Conservation (phyloP, 2,113 vertebrate species). For the Typhlomys cinereus region DNA sequence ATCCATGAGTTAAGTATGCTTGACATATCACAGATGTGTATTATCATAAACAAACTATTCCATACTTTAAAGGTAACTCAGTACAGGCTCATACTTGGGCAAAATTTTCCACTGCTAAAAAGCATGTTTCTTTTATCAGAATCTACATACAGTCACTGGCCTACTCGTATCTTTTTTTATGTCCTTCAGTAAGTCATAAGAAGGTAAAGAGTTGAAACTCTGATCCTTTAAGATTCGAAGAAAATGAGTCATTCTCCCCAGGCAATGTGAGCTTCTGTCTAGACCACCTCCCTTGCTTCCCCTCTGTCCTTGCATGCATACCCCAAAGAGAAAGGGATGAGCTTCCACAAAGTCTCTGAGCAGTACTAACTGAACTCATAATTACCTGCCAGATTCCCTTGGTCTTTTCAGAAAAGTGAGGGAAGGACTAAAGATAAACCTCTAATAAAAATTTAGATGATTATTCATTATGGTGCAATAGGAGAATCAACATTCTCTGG, state of each 20-base stretch:
- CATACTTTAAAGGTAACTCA: not conserved
- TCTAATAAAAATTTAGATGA: constrained; percentile 68
- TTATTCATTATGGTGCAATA: constrained; percentile 56
- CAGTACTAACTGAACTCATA: constrained; percentile 43
- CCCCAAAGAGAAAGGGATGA: constrained; percentile 15
- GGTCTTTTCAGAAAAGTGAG: constrained; percentile 56
- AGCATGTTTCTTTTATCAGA: constrained; percentile 35
- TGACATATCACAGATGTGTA: not conserved
- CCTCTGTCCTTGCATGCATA: constrained; percentile 24
- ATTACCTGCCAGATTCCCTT: constrained; percentile 46
- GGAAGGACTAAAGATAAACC: constrained; percentile 63
- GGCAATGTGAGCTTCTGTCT: not conserved
- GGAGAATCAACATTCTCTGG: constrained; percentile 47
- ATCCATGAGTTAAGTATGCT: not conserved
- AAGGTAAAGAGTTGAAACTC: constrained; percentile 48
- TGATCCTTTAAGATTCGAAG: not conserved
- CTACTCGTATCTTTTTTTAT: constrained; percentile 43
- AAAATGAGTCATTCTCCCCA: constrained; percentile 53
- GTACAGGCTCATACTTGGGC: not conserved
- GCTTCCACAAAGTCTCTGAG: constrained; percentile 23
- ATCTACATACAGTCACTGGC: constrained; percentile 5
- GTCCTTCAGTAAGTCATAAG: constrained; percentile 47
- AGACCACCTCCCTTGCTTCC: constrained; percentile 18
- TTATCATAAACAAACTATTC: constrained; percentile 36
- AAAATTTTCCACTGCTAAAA: constrained; percentile 16